Evolutionary conservation across 2,113 vertebrate genomes (phyloP).

Genomic region (Vicugna pacos): DNA sequence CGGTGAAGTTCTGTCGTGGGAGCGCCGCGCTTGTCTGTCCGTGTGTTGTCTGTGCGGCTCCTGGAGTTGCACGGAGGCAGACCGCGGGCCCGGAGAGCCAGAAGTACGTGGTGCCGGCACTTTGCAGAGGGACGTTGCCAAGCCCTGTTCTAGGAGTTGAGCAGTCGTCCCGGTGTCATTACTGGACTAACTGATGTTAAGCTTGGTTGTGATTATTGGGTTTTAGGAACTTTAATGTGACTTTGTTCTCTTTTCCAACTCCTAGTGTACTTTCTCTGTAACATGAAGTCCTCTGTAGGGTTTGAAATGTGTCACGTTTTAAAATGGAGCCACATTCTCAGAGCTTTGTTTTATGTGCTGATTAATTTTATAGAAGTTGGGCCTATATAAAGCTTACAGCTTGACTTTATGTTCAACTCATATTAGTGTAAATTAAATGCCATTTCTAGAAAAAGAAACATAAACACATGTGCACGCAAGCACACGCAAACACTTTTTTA

Average conservation of each 20-base stretch:
- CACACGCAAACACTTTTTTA: background rate
- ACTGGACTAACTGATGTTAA: background rate
- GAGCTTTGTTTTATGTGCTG: background rate
- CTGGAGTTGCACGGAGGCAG: too few relatives aligned
- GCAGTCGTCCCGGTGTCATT: rapidly evolving
- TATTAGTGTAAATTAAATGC: background rate
- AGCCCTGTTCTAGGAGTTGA: background rate
- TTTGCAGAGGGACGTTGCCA: background rate
- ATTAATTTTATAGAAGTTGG: background rate
- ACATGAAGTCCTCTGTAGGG: background rate
- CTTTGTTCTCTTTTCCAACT: background rate
- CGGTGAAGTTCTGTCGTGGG: background rate
- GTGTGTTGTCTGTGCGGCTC: background rate
- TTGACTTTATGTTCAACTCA: background rate
- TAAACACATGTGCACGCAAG: rapidly evolving
- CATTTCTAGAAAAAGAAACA: too few relatives aligned
- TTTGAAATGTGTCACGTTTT: background rate
- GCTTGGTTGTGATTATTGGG: background rate
- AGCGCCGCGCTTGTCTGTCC: too few relatives aligned
- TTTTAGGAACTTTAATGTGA: background rate
- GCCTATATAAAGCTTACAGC: background rate
- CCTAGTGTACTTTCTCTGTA: background rate
- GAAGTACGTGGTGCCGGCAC: background rate
- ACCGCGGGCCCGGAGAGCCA: rapidly evolving
- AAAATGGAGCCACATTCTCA: background rate